A percentile compares a stretch with the other conserved stretches of the same genome.
Conservation (phyloP, 2,113 vertebrate species). For the Salvelinus sp. region DNA sequence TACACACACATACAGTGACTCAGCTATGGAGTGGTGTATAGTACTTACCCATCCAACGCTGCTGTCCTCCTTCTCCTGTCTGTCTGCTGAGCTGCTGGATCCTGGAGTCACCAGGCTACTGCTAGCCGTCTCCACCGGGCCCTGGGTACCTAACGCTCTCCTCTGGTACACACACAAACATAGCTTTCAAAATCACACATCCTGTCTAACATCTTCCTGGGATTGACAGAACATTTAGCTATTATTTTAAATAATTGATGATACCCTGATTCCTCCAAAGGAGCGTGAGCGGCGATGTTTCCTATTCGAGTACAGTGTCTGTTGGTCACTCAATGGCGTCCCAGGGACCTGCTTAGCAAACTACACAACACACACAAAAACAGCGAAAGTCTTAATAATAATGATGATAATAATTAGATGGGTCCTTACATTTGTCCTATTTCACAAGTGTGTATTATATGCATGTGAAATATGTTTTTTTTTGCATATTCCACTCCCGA, state of each 20-base stretch:
- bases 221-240: not conserved
- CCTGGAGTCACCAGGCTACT: conserved; percentile 20
- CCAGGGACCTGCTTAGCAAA: conserved; percentile 84
- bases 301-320: conserved; percentile 68
- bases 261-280: conserved; percentile 93
- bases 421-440: no score
- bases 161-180: conserved; percentile 44
- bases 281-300: conserved; percentile 85
- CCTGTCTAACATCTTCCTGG: not conserved
- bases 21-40: not conserved
- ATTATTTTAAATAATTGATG: not conserved
- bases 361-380: conserved; percentile 58
- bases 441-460: no score
- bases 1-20: not conserved
- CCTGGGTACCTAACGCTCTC: conserved; percentile 58
- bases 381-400: not conserved
- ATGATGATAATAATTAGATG: no score
- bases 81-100: conserved; percentile 24
- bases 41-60: conserved; percentile 46
- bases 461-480: no score
- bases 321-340: conserved; percentile 73
- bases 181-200: not conserved
- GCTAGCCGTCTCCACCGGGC: conserved; percentile 29
- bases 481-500: no score
- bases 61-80: conserved; percentile 14